Percentiles rank a stretch among this genome's conserved stretches.
phyloP scores from a whole-genome alignment of 2,797 vertebrate species.

The Dermochelys coriacea region DNA sequence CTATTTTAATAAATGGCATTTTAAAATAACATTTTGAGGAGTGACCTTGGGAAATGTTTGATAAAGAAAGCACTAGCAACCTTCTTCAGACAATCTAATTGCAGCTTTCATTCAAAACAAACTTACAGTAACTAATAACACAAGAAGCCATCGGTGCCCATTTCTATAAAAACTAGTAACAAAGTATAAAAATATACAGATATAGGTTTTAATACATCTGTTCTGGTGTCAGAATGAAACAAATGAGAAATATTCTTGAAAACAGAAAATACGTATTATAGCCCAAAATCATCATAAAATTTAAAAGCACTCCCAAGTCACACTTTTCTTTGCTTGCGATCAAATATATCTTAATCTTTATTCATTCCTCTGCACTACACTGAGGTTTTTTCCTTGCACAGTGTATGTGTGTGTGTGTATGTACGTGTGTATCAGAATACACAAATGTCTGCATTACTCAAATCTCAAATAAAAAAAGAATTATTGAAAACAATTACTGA shows the following conservation, averaged over 20 bases:
- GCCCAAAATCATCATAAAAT: background rate
- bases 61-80: background rate
- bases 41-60: background rate
- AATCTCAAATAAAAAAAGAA: background rate
- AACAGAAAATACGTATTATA: accelerated
- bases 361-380: background rate
- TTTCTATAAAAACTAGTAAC: background rate
- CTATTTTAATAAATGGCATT: background rate
- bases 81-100: background rate
- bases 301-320: background rate
- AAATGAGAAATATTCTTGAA: background rate
- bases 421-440: background rate
- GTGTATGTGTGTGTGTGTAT: background rate
- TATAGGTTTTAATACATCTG: background rate
- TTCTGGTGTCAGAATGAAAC: background rate
- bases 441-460: background rate
- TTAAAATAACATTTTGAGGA: background rate
- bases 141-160: background rate
- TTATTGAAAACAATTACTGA: background rate
- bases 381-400: background rate
- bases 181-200: background rate
- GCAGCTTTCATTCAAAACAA: background rate
- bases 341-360: background rate
- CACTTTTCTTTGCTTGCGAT: background rate
- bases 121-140: background rate